phyloP scores from a whole-genome alignment of 2,113 vertebrate genomes.

The Oryzias woworae region DNA sequence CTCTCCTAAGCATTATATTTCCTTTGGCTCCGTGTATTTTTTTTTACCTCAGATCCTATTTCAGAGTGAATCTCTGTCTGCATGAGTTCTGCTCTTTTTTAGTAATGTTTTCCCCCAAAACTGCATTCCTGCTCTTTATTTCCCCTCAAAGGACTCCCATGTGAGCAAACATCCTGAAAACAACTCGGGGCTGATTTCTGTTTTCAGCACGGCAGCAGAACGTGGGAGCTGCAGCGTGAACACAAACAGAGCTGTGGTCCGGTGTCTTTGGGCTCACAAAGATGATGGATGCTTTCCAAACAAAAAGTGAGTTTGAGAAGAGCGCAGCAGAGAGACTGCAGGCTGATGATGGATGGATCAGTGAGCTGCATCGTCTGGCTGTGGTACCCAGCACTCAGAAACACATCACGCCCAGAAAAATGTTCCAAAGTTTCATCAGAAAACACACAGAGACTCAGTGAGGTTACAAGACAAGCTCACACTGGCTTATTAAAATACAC shows the following conservation, averaged over 20 bases:
- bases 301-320: conserved; percentile 67
- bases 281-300: conserved; percentile 70
- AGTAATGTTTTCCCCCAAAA: no score
- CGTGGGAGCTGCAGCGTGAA: background rate
- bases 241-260: background rate
- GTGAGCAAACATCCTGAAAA: no score
- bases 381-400: conserved; percentile 20
- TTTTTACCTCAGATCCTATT: no score
- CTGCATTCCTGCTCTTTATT: no score
- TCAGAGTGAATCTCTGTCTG: no score
- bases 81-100: no score
- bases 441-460: conserved; percentile 1
- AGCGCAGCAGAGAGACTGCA: conserved; percentile 30
- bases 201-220: background rate
- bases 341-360: conserved; percentile 59
- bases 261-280: conserved; percentile 37
- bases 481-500: conserved; percentile 26
- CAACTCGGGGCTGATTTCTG: background rate
- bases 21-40: no score
- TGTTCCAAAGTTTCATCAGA: conserved; percentile 10
- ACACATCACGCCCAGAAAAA: conserved; percentile 19
- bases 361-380: conserved; percentile 32
- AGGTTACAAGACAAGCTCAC: conserved; percentile 28
- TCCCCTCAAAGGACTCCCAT: no score
- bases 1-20: no score